Base-by-base conservation (phyloP, 2,888 invertebrate species). In the Merodon equestris region DNA sequence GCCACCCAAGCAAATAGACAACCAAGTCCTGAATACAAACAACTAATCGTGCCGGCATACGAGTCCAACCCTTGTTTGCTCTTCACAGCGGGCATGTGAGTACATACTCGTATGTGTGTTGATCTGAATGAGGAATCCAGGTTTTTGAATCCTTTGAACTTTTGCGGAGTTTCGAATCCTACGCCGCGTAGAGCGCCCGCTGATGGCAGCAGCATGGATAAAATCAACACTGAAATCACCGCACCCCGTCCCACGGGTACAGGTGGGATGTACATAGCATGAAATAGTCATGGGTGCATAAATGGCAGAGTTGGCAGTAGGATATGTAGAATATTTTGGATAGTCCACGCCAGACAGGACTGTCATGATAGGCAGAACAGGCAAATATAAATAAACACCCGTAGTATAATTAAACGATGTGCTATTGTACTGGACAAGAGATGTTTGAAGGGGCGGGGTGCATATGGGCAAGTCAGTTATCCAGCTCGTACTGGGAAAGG, bases 301-400 rank as follows among this genome's bases (percentile, higher is more conserved):
- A 27, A 27, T 27, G 27, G 27, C 27, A 27, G 27, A 27, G 27
- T 7, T 4, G 3, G 2, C 27, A 27, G 27, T 27, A 27, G 27
- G 27, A 27, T 27, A 27, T 27, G 27, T 7, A 27, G 27, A 7
- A 27, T 27, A 27, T 27, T 27, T 7, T 27, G 27, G 27, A 27
- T 27, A 27, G 7, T 7, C 2, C 27, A 27, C 27, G 27, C 2
- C 27, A 27, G 27, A 7, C 27, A 27, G 3, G 40, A 10, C 40
- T 40, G 27, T 2, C 7, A 58, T 72, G 60, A 13, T 54, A 45
- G 51, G 15, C 60, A 50, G 60, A n/a, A 54, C 27, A 64, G 54
- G 64, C 68, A 74, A 79, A 79, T 74, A 74, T 79, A 79, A 79
- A 79, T 79, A 79, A 74, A 79, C 79, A 79, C 68, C 68, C 79